Evolutionary conservation across 2,888 invertebrate species (phyloP).

Genomic region (Rotaria socialis): DNA sequence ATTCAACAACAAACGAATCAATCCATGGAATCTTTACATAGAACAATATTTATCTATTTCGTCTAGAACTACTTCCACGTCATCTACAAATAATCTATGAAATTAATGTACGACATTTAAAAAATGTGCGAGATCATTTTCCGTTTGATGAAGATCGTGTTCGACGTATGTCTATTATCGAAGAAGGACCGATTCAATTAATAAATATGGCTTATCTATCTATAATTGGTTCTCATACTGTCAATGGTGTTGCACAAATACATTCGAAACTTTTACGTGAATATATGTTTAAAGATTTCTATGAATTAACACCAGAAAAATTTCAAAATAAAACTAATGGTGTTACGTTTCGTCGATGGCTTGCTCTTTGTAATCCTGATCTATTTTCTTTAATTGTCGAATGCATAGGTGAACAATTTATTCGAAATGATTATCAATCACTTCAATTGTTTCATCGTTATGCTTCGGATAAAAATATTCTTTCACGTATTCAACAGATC

Average conservation of each 20-base stretch:
- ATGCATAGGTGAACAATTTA: slow-evolving; percentile 96
- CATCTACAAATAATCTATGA: slow-evolving; percentile 96
- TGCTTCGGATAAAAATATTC: slow-evolving; percentile 81
- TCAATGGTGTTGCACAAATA: slow-evolving; percentile 93
- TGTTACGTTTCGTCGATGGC: slow-evolving; percentile 95
- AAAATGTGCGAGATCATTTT: slow-evolving; percentile 67
- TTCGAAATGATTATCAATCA: slow-evolving; percentile 76
- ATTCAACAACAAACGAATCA: too few relatives aligned
- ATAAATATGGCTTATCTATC: slow-evolving; percentile 97
- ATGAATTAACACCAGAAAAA: slow-evolving; percentile 84
- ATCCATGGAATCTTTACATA: too few relatives aligned
- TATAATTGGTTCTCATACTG: slow-evolving; percentile 89
- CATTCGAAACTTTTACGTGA: slow-evolving; percentile 83
- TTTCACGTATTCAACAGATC: slow-evolving; percentile 81
- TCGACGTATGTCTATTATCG: slow-evolving; percentile 79
- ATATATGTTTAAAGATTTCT: slow-evolving; percentile 84
- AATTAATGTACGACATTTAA: slow-evolving; percentile 68
- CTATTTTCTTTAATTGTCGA: slow-evolving; percentile 90
- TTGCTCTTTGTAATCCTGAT: slow-evolving; percentile 90
- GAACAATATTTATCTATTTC: too few relatives aligned
- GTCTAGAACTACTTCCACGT: slow-evolving; percentile 72
- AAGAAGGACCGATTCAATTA: slow-evolving; percentile 88
- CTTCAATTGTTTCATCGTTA: slow-evolving; percentile 75
- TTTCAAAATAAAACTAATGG: slow-evolving; percentile 99
- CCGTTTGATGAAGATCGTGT: slow-evolving; percentile 71